Conservation (phyloP, 2,113 vertebrate species). For the Amphilophus citrinellus region DNA sequence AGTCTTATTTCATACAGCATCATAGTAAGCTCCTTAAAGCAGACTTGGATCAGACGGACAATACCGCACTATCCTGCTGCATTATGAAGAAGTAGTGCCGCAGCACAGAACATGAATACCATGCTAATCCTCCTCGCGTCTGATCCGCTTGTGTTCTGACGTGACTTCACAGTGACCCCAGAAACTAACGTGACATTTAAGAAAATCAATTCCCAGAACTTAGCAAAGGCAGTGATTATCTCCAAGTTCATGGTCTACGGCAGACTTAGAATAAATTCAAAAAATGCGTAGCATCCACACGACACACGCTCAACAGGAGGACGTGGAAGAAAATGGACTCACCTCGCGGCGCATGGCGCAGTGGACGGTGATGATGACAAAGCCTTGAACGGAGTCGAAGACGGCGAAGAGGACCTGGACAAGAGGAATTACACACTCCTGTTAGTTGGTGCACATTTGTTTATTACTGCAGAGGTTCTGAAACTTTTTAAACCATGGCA, state of each 20-base stretch:
- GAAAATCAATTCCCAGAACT: conserved; percentile 35
- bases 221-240: background rate
- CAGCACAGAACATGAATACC: conserved; percentile 50
- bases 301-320: background rate
- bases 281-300: background rate
- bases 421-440: conserved; percentile 27
- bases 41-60: conserved; percentile 72
- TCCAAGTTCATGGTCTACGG: background rate
- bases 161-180: conserved; percentile 46
- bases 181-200: conserved; percentile 57
- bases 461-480: background rate
- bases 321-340: conserved; percentile 45
- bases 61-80: conserved; percentile 59
- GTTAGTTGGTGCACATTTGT: background rate
- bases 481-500: background rate
- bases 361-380: conserved; percentile 97
- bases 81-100: conserved; percentile 52
- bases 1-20: conserved; percentile 71
- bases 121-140: conserved; percentile 57
- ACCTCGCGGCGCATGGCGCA: conserved; percentile 98
- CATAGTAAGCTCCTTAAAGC: conserved; percentile 74
- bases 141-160: conserved; percentile 45
- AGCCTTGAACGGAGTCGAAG: conserved; percentile 96
- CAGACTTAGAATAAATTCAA: conserved; percentile 8
- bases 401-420: conserved; percentile 93